These are phyloP conservation scores for Pocota personata DNA, from an alignment of 2,888 invertebrate species.

Conservation along the genomic window DNA sequence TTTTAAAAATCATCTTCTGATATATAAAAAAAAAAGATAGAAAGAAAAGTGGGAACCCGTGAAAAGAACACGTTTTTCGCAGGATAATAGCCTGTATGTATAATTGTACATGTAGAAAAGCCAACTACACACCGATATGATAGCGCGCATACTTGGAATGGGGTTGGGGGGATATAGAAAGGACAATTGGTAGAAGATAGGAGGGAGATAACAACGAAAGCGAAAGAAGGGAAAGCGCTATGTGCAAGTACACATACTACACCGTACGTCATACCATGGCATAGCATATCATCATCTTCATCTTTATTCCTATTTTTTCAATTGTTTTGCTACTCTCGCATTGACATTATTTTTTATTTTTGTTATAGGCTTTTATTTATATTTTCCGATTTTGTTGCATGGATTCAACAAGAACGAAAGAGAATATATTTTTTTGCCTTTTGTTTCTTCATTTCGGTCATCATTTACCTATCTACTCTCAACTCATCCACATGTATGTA, in stretches of 20 bases:
- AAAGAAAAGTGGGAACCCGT: neutral
- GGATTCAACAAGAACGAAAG: conserved; percentile 13
- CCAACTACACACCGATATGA: conserved; percentile 16
- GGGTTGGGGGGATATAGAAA: neutral
- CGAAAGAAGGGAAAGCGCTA: conserved; percentile 42
- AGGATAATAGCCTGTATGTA: conserved; percentile 25
- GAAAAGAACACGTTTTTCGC: conserved; percentile 47
- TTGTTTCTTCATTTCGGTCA: no score
- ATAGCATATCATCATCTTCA: conserved; percentile 35
- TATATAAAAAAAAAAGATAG: neutral
- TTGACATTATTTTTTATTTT: neutral
- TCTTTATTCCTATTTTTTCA: conserved; percentile 16
- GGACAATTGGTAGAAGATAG: no score
- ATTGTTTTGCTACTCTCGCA: conserved; percentile 10
- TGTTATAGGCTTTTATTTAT: neutral
- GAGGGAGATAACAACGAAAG: conserved; percentile 21
- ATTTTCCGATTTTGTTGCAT: neutral
- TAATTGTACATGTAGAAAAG: conserved; percentile 20
- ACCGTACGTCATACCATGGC: conserved; percentile 12
- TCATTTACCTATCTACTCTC: neutral
- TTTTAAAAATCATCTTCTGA: conserved; percentile 2
- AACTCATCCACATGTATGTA: neutral
- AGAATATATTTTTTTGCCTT: no score
- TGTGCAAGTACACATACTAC: neutral
- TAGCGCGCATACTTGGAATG: conserved; percentile 10